Evolutionary conservation across 2,888 invertebrate genomes (phyloP).

Genomic region (Leucoma salicis): DNA sequence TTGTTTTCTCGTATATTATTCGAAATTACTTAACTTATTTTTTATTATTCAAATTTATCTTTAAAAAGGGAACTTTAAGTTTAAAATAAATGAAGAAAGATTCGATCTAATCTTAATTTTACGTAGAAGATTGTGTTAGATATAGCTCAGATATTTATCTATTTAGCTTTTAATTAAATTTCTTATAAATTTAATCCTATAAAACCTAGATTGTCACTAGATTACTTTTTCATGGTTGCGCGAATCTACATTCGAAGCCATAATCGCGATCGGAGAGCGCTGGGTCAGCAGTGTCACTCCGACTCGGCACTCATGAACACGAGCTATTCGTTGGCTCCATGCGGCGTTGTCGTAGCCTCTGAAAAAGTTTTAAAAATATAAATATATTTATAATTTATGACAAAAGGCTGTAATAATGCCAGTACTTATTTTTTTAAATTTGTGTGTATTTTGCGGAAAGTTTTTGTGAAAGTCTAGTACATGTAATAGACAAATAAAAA

Average conservation of each 20-base stretch:
- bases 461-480: background rate
- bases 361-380: conserved; percentile 20
- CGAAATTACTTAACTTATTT: no score
- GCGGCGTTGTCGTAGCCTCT: conserved; percentile 19
- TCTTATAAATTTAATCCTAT: no score
- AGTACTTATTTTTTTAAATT: background rate
- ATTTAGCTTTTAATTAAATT: no score
- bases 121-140: no score
- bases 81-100: no score
- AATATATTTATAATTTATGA: conserved; percentile 7
- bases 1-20: no score
- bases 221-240: conserved; percentile 36
- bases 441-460: background rate
- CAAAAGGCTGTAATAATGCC: background rate
- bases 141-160: no score
- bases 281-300: conserved; percentile 43
- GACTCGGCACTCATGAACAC: conserved; percentile 25
- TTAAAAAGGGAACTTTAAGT: no score
- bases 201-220: background rate
- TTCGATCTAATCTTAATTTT: no score
- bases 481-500: background rate
- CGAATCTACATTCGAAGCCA: conserved; percentile 39
- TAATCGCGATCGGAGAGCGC: conserved; percentile 43
- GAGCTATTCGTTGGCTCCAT: conserved; percentile 13
- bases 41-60: no score